Conservation (phyloP, 2,888 invertebrate genomes). For the Parascotia fuliginaria region DNA sequence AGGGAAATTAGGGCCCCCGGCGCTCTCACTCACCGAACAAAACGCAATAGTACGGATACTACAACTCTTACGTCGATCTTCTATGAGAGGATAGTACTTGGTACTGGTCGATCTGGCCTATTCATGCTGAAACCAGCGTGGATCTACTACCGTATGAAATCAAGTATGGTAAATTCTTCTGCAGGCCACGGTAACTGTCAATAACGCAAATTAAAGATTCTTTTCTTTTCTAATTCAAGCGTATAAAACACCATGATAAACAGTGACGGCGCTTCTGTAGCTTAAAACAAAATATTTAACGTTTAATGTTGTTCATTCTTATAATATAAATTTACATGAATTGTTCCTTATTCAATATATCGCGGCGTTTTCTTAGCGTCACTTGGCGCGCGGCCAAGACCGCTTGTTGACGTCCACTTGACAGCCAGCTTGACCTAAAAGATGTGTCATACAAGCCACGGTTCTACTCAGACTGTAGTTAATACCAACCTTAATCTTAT, state of each 20-base stretch:
- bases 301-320: background rate
- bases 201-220: too few relatives aligned
- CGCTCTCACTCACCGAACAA: too few relatives aligned
- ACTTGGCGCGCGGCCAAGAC: slow-evolving; percentile 72
- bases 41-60: too few relatives aligned
- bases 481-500: slow-evolving; percentile 41
- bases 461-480: slow-evolving; percentile 24
- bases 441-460: slow-evolving; percentile 54
- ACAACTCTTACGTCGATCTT: too few relatives aligned
- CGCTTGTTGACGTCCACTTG: slow-evolving; percentile 71
- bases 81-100: too few relatives aligned
- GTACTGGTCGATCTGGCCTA: too few relatives aligned
- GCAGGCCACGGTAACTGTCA: too few relatives aligned
- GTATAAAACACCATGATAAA: background rate
- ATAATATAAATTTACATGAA: slow-evolving; percentile 44
- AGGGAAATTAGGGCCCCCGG: too few relatives aligned
- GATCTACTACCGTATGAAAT: too few relatives aligned
- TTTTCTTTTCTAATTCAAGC: background rate
- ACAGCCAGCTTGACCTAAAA: slow-evolving; percentile 77
- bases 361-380: slow-evolving; percentile 58
- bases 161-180: too few relatives aligned
- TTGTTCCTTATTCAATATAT: slow-evolving; percentile 62
- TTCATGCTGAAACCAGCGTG: too few relatives aligned
- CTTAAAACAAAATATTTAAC: background rate
- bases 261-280: background rate